Evolutionary conservation across 2,888 invertebrate species (phyloP).

Genomic region (Pherbina coryleti): DNA sequence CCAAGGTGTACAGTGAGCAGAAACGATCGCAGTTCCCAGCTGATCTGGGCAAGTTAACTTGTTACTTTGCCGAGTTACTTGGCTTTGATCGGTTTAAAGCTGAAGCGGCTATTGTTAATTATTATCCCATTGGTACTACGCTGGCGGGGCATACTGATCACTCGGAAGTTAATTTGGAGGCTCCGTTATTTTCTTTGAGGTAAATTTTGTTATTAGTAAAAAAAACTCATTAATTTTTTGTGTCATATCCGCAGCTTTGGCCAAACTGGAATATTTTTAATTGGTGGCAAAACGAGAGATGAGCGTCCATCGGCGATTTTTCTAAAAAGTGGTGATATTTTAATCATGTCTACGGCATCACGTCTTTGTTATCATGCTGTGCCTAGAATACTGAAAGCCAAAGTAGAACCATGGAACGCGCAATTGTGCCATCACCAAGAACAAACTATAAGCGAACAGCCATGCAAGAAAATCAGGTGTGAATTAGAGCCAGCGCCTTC

Average conservation of each 20-base stretch:
- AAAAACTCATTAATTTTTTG: neutral
- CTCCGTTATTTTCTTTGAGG: slow-evolving; percentile 94
- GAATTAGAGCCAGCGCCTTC: slow-evolving; percentile 27
- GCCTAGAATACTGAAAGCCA: slow-evolving; percentile 81
- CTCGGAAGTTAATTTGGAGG: slow-evolving; percentile 86
- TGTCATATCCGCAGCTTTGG: slow-evolving; percentile 80
- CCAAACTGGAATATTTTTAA: slow-evolving; percentile 92
- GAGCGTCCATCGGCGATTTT: slow-evolving; percentile 79
- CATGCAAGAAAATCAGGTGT: slow-evolving; percentile 34
- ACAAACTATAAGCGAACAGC: slow-evolving; percentile 14
- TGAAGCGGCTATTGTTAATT: slow-evolving; percentile 97
- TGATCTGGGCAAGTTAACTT: slow-evolving; percentile 78
- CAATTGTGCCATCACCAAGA: neutral
- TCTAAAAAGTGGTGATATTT: slow-evolving; percentile 89
- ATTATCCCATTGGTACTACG: slow-evolving; percentile 92
- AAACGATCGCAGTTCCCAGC: slow-evolving; percentile 78
- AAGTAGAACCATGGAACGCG: slow-evolving; percentile 71
- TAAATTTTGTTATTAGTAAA: slow-evolving; percentile 61
- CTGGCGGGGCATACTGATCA: slow-evolving; percentile 95
- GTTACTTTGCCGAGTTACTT: slow-evolving; percentile 74
- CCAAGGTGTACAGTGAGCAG: slow-evolving; percentile 85
- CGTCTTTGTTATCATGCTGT: slow-evolving; percentile 94
- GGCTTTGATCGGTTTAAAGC: slow-evolving; percentile 75
- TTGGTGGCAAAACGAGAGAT: slow-evolving; percentile 84
- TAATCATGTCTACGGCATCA: slow-evolving; percentile 89